A percentile compares a stretch with the other conserved stretches of the same genome.
Conservation (phyloP, 2,797 vertebrate genomes). For the Chanos chanos region DNA sequence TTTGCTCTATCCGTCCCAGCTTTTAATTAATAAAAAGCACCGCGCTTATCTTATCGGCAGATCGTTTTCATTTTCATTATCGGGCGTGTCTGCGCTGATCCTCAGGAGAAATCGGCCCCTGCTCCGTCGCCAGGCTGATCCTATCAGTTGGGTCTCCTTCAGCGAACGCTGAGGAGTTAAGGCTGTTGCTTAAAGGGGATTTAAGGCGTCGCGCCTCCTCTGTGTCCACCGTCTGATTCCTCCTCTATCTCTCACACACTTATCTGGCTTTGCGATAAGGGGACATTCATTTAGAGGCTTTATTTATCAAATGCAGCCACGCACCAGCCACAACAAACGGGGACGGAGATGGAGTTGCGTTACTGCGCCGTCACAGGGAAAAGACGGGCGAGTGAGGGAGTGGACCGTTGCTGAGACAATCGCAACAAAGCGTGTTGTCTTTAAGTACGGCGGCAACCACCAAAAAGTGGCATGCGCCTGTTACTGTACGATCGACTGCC, state of each 20-base stretch:
- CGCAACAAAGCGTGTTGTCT: no score
- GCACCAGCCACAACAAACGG: no score
- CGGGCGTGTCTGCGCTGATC: constrained; percentile 55
- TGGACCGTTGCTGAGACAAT: no score
- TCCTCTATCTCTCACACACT: constrained; percentile 63
- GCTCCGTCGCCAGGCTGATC: constrained; percentile 26
- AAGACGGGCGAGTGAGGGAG: no score
- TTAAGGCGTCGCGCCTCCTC: constrained; percentile 1
- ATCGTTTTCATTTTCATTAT: constrained; percentile 69
- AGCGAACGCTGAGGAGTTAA: not conserved
- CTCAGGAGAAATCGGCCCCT: constrained; percentile 41
- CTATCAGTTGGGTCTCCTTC: no score
- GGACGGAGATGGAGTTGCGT: no score
- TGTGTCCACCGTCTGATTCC: constrained; percentile 37
- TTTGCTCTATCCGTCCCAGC: constrained; percentile 39
- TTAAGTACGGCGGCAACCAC: no score
- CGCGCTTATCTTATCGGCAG: constrained; percentile 72
- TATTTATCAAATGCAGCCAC: constrained; percentile 67
- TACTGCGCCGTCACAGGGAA: no score
- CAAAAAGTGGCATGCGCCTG: no score
- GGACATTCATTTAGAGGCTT: constrained; percentile 52
- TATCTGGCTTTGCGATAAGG: constrained; percentile 69
- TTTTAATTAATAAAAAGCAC: constrained; percentile 71
- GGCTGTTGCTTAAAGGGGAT: constrained; percentile 17
- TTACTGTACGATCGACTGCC: no score